Conservation (phyloP, 2,797 vertebrate genomes). For the Phoxinus dragarum region DNA sequence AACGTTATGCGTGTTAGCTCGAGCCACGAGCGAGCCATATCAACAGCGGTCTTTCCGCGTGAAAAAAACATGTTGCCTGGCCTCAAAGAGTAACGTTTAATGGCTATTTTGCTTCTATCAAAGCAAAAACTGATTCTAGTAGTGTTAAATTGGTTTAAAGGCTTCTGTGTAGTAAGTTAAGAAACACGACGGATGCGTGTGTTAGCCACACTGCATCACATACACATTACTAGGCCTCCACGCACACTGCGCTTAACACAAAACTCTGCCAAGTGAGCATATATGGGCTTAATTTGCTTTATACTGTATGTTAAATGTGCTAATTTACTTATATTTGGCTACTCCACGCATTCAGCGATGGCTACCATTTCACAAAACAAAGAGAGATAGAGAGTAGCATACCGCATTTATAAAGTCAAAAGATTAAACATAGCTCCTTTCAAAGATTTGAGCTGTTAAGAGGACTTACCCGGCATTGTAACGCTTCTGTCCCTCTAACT, state of each 20-base stretch:
- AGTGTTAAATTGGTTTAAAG: neutral
- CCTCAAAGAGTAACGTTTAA: neutral
- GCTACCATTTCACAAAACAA: conserved; percentile 44
- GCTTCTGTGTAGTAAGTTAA: neutral
- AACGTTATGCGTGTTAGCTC: conserved; percentile 21
- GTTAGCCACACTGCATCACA: conserved; percentile 36
- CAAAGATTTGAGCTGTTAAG: neutral
- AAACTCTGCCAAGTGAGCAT: neutral
- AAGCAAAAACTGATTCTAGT: neutral
- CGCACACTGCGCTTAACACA: neutral
- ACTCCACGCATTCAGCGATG: neutral
- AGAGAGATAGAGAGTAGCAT: conserved; percentile 12
- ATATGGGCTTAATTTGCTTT: neutral
- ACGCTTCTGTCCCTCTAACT: conserved; percentile 7
- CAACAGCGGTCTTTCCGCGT: conserved; percentile 10
- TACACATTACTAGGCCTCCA: conserved; percentile 22
- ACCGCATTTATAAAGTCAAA: conserved; percentile 24
- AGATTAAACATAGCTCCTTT: conserved; percentile 8
- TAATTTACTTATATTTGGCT: neutral
- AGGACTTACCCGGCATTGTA: conserved; percentile 60
- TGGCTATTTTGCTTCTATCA: neutral
- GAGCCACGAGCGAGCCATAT: neutral
- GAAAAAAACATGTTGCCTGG: neutral
- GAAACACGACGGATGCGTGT: conserved; percentile 7
- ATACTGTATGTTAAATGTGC: neutral